A percentile compares a stretch with the other conserved stretches of the same genome.
phyloP scores from a whole-genome alignment of 2,797 vertebrate species.

The Hemibagrus guttatus region DNA sequence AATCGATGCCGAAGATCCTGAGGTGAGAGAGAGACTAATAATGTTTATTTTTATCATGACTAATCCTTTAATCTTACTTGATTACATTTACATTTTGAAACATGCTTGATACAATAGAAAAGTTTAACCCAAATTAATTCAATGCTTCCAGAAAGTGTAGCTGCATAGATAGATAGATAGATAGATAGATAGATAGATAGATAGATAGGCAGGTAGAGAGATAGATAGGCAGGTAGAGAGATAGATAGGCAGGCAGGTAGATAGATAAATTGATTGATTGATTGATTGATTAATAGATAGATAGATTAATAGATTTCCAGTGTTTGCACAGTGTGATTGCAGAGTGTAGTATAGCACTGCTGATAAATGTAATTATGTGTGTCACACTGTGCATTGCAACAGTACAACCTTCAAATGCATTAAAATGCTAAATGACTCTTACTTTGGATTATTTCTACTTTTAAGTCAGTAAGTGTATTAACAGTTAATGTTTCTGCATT shows the following conservation, averaged over 20 bases:
- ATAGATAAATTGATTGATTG: too few relatives aligned
- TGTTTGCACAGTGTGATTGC: too few relatives aligned
- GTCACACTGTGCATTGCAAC: not conserved
- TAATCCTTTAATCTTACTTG: too few relatives aligned
- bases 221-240: not conserved
- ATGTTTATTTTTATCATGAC: not conserved
- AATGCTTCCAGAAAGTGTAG: not conserved
- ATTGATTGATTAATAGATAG: not conserved
- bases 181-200: not conserved
- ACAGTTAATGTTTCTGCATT: too few relatives aligned
- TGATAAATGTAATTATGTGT: not conserved
- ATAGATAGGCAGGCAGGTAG: too few relatives aligned
- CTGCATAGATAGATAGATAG: not conserved
- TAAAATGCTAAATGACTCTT: not conserved
- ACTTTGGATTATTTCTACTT: not conserved
- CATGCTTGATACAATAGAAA: not conserved
- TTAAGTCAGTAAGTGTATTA: too few relatives aligned
- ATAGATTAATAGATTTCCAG: not conserved
- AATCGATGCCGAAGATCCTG: slow-evolving; percentile 93
- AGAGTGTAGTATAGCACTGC: not conserved
- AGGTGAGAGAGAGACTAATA: slow-evolving; percentile 72
- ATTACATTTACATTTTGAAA: too few relatives aligned
- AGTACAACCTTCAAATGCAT: not conserved
- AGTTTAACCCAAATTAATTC: not conserved
- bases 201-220: not conserved